Base-by-base conservation (phyloP, 2,888 invertebrate species). In the Chrysolina oricalcia region DNA sequence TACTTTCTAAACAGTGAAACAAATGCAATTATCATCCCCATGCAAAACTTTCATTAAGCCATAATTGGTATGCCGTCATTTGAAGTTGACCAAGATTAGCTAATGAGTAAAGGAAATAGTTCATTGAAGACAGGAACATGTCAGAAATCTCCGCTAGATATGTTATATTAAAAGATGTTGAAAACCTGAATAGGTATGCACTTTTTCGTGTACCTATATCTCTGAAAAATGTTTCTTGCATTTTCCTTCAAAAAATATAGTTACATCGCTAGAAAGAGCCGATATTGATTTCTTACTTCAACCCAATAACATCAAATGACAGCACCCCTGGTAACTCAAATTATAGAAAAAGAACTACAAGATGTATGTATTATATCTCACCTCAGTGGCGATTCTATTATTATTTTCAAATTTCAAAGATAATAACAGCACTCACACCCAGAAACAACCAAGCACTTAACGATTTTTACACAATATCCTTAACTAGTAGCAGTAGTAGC, bases 1-100 rank as follows among this genome's bases (percentile, higher is more conserved):
- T 62, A 62, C 62, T 23, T 23, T 9, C 35, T 62, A 48, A 48
- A 48, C 48, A 48, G 17, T 48, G 48, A 48, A 5, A 48, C 17
- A 17, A 17, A 48, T 17, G 48, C 48, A 48, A 48, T 35, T 35
- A 35, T 35, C 35, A 35, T 35, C 35, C 35, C 35, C 35, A 35
- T 35, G 35, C 35, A 3, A 35, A 35, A 35, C 35, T 35, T 35
- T 35, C 35, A 8, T 35, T 35, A 35, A 35, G 8, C 35, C 35
- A 35, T 35, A 35, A 35, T 6, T 3, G 27, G 27, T 27, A 35
- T 35, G 35, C 35, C 8, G 35, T 35, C 35, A 35, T 35, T 8
- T 35, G 35, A 35, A 35, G 8, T 8, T 35, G 4, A 35, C 8
- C 35, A 35, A 35, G 35, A 35, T 35, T 35, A 3, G 8, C 35